Conservation (phyloP, 2,888 invertebrate species). For the Gryllus longicercus region DNA sequence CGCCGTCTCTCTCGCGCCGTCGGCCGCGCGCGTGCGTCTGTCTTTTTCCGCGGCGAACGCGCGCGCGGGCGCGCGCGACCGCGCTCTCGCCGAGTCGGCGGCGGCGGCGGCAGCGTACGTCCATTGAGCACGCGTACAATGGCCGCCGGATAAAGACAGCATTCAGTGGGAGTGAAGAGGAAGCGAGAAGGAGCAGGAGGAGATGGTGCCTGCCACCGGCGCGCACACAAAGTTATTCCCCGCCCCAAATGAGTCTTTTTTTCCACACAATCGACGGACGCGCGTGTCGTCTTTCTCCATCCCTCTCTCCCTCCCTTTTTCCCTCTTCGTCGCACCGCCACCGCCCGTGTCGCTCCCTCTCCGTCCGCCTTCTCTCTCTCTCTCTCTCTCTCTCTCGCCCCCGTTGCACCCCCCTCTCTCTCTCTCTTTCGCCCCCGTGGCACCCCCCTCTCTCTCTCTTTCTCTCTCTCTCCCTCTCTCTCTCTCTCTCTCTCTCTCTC, state of each 20-base stretch:
- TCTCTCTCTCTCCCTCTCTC: not conserved
- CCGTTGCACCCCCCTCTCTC: not conserved
- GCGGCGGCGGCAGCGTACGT: not conserved
- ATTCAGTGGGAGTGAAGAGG: slow-evolving; percentile 5
- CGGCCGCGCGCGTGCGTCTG: not conserved
- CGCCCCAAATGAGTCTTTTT: too few species aligned
- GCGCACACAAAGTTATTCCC: too few species aligned
- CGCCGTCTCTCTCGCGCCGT: not conserved
- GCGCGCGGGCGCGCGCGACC: not conserved
- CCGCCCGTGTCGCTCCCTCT: not conserved
- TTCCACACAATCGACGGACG: too few species aligned
- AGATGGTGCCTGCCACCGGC: not conserved
- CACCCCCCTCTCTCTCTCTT: not conserved
- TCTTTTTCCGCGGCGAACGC: not conserved
- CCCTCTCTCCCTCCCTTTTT: too few species aligned
- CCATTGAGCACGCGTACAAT: not conserved
- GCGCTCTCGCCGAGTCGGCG: not conserved
- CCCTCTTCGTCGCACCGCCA: not conserved
- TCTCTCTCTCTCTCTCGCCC: not conserved
- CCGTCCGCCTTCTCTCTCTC: not conserved
- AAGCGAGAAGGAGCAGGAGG: not conserved
- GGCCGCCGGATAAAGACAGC: slow-evolving; percentile 2
- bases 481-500: not conserved
- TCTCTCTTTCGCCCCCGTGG: too few species aligned
- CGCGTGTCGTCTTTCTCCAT: too few species aligned